Conservation (phyloP, 2,797 vertebrate genomes). For the Trichosurus vulpecula region DNA sequence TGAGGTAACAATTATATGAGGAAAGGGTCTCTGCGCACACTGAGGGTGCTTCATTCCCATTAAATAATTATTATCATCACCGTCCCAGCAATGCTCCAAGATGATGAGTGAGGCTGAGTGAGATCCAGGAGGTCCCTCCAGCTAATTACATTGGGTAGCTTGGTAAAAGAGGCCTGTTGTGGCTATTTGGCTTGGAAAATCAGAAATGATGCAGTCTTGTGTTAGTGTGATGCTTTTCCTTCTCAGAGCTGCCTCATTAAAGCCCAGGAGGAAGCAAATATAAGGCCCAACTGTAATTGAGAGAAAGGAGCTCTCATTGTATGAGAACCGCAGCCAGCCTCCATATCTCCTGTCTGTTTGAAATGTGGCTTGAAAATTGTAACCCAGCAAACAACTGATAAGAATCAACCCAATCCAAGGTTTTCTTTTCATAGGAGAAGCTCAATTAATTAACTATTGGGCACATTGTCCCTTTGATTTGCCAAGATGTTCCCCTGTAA, state of each 20-base stretch:
- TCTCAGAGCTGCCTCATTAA: conserved; percentile 25
- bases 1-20: not conserved
- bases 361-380: conserved; percentile 37
- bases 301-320: not conserved
- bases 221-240: conserved; percentile 23
- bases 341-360: conserved; percentile 40
- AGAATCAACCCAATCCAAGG: conserved; percentile 3
- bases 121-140: not conserved
- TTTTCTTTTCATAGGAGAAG: conserved; percentile 16
- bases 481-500: conserved; percentile 29
- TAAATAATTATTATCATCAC: conserved; percentile 43
- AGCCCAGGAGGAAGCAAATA: conserved; percentile 11
- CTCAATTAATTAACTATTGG: conserved; percentile 16
- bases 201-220: conserved; percentile 15
- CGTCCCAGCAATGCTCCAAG: not conserved
- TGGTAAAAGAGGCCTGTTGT: conserved; percentile 4
- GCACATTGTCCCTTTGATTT: conserved; percentile 52
- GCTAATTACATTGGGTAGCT: conserved; percentile 27
- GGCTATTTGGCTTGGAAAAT: conserved; percentile 36
- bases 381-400: not conserved
- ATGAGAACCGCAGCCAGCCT: not conserved
- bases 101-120: not conserved
- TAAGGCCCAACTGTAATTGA: conserved; percentile 16
- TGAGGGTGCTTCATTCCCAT: conserved; percentile 23
- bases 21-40: conserved; percentile 22